Conservation (phyloP, 2,888 invertebrate species). For the Leucophora obtusa region DNA sequence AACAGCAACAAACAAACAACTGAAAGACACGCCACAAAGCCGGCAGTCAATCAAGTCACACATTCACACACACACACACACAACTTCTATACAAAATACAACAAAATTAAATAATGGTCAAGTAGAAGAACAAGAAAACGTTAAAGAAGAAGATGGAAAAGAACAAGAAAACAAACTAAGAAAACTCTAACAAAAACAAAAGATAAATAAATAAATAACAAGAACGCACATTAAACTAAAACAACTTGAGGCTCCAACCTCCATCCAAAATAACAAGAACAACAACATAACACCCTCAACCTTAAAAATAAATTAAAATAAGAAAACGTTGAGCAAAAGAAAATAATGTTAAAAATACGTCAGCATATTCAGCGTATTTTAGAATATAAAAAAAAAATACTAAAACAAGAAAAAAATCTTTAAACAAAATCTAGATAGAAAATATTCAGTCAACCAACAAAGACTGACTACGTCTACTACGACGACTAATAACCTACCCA, state of each 20-base stretch:
- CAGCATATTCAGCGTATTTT: conserved; percentile 41
- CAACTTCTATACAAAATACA: conserved; percentile 16
- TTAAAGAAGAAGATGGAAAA: conserved; percentile 10
- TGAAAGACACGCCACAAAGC: conserved; percentile 42
- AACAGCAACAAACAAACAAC: conserved; percentile 7
- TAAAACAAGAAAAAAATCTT: conserved; percentile 19
- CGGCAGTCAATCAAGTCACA: conserved; percentile 34
- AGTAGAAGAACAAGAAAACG: conserved; percentile 32
- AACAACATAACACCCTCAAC: conserved; percentile 54
- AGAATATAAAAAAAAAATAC: conserved; percentile 37
- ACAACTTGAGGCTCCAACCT: conserved; percentile 19
- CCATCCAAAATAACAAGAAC: conserved; percentile 5
- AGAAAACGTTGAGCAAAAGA: conserved; percentile 15
- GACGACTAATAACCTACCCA: neutral
- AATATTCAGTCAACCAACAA: neutral
- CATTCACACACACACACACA: too few relatives aligned
- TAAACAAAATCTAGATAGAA: conserved; percentile 15
- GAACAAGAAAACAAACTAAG: conserved; percentile 5
- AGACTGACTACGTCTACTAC: neutral
- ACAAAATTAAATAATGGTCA: conserved; percentile 19
- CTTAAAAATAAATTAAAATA: conserved; percentile 39
- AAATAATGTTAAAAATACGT: conserved; percentile 58
- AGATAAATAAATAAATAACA: neutral
- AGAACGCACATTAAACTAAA: conserved; percentile 27
- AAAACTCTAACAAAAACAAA: conserved; percentile 18